A percentile compares a stretch with the other conserved stretches of the same genome.
Conservation (phyloP, 2,113 vertebrate genomes). For the Mirza zaza region DNA sequence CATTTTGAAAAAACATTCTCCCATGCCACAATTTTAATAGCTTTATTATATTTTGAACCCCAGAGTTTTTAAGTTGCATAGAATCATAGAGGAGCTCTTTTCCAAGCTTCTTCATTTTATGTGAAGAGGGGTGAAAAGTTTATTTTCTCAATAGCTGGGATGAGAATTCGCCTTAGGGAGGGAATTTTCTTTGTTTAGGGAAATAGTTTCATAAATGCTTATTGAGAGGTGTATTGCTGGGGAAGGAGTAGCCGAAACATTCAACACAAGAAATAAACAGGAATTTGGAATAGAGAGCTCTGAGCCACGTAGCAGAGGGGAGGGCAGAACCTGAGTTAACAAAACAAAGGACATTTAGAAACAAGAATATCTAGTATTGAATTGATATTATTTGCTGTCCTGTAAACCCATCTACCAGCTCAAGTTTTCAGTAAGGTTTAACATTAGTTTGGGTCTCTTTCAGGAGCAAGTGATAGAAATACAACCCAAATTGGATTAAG, state of each 20-base stretch:
- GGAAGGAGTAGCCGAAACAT: background rate
- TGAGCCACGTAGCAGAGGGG: too few species aligned
- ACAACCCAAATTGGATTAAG: slow-evolving; percentile 23
- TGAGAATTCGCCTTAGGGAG: background rate
- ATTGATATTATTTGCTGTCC: background rate
- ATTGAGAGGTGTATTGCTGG: background rate
- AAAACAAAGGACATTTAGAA: background rate
- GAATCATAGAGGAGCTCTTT: background rate
- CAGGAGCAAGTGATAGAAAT: background rate
- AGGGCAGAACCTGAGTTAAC: background rate
- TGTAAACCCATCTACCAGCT: background rate
- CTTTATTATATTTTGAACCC: slow-evolving; percentile 30
- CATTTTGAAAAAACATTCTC: slow-evolving; percentile 50
- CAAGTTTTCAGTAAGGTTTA: slow-evolving; percentile 15
- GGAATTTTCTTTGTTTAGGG: slow-evolving; percentile 1
- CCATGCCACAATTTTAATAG: slow-evolving; percentile 29
- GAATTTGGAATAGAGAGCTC: background rate
- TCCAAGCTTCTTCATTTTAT: background rate
- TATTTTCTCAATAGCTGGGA: slow-evolving; percentile 31
- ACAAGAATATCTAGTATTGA: background rate
- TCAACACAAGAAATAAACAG: background rate
- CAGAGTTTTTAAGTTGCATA: background rate
- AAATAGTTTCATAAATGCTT: background rate
- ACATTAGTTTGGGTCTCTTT: background rate
- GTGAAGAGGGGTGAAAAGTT: background rate